Base-by-base conservation (phyloP, 2,113 vertebrate genomes). In the Dendropsophus ebraccatus region DNA sequence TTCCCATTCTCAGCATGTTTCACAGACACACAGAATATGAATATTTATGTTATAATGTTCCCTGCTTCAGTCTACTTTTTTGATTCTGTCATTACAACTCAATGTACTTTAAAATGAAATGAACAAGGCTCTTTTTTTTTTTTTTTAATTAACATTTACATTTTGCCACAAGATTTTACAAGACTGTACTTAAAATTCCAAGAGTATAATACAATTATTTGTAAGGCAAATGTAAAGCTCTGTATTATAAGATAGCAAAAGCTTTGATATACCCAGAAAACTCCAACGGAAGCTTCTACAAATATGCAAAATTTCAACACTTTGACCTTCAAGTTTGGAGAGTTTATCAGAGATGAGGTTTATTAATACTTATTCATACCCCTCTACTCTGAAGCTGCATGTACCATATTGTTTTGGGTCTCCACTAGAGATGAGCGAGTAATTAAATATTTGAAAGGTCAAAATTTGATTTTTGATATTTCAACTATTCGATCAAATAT, bases 1-100 rank as follows among this genome's bases (percentile, higher is more conserved):
- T 73, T 83, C 49, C 67, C 21, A 56, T 73, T 72, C 81, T 73
- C 30, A 17, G 81, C 67, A 83, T 30, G 49, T 67, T 73, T 83
- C 49, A 69, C 41, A 67, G 65, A 14, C 30, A 54, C 65, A 14
- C 65, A 72, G 25, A 45, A 60, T 65, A 84, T 60, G 70, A 76
- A 84, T 76, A 84, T 84, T 62, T 76, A 83, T 83, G 32, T 25
- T 47, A 16, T 30, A 50, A 10, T 76, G 25, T 56, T 25, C 69
- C 30, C 8, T 30, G 69, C 23, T 56, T 74, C 60, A 69, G 25
- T 11, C n/a, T 69, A 52, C 60, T 69, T 69, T n/a, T 69, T 62
- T 62, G 25, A 81, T 81, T 58, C 58, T 81, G 41, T 28, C n/a
- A 17, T 45, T 81, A 65, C 23, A 45, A 81, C 8, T 7, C 11